phyloP scores from a whole-genome alignment of 2,113 vertebrate species.

The Caranx melampygus region DNA sequence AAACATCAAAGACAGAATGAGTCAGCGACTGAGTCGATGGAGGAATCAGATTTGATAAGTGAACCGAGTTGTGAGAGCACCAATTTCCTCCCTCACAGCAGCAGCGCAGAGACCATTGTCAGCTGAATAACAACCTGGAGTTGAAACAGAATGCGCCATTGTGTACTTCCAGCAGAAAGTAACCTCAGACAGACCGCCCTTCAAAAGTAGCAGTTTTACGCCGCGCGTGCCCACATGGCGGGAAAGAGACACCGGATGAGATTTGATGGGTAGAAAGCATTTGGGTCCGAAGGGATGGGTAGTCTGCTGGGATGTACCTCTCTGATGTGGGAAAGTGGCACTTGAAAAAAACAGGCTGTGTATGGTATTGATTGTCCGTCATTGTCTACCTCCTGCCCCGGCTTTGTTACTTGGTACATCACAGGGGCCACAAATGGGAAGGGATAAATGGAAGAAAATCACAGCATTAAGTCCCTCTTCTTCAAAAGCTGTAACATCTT shows the following conservation, averaged over 20 bases:
- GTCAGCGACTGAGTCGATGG: neutral
- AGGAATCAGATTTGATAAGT: constrained; percentile 1
- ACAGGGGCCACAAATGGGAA: constrained; percentile 26
- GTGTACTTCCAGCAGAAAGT: constrained; percentile 41
- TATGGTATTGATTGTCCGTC: constrained; percentile 59
- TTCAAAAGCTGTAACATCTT: constrained; percentile 13
- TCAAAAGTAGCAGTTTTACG: constrained; percentile 30
- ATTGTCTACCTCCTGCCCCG: constrained; percentile 40
- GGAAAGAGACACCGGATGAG: constrained; percentile 44
- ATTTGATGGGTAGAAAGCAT: constrained; percentile 51
- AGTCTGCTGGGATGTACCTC: constrained; percentile 37
- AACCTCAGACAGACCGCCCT: constrained; percentile 38
- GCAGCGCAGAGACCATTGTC: constrained; percentile 16
- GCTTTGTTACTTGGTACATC: constrained; percentile 48
- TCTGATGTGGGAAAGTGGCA: constrained; percentile 66
- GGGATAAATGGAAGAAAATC: constrained; percentile 39
- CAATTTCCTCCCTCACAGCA: constrained; percentile 27
- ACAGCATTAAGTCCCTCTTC: constrained; percentile 29
- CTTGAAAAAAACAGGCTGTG: constrained; percentile 52
- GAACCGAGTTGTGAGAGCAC: constrained; percentile 5
- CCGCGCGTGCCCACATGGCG: neutral
- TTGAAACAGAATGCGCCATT: constrained; percentile 45
- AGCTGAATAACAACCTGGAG: constrained; percentile 39
- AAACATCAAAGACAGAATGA: constrained; percentile 1
- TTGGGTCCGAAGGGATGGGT: constrained; percentile 14